A percentile compares a stretch with the other conserved stretches of the same genome.
Conservation (phyloP, 2,113 vertebrate species). For the Percina caprodes region DNA sequence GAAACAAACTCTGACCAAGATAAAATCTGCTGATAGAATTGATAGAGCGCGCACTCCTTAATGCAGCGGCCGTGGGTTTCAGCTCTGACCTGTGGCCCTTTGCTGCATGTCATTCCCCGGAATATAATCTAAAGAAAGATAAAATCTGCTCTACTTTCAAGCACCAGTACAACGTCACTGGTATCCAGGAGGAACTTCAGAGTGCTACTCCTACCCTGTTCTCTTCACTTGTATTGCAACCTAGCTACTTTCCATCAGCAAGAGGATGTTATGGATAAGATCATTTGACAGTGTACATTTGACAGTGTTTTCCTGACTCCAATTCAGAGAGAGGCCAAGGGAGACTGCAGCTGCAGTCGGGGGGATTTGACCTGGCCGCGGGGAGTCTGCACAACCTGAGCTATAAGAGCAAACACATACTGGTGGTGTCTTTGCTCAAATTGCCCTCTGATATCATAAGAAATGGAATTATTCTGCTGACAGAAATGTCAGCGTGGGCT, state of each 20-base stretch:
- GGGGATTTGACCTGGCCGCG: not conserved
- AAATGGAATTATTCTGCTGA: not conserved
- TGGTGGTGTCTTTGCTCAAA: not conserved
- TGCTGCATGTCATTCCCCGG: too few relatives aligned
- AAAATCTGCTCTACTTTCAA: too few relatives aligned
- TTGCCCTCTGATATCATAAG: not conserved
- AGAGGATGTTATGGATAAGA: not conserved
- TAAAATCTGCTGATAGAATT: too few relatives aligned
- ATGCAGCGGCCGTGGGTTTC: too few relatives aligned
- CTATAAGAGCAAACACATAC: not conserved
- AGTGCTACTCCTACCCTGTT: too few relatives aligned
- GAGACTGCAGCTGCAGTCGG: not conserved
- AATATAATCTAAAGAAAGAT: too few relatives aligned
- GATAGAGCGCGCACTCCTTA: too few relatives aligned
- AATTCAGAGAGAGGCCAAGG: not conserved
- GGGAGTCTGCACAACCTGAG: not conserved
- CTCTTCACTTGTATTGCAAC: too few relatives aligned
- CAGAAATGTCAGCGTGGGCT: not conserved
- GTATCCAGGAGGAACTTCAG: too few relatives aligned
- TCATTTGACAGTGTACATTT: not conserved
- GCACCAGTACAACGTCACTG: too few relatives aligned
- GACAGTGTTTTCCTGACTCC: not conserved
- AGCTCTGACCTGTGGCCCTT: too few relatives aligned
- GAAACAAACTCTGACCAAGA: constrained; percentile 11
- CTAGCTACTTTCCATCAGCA: too few relatives aligned